Evolutionary conservation across 2,113 vertebrate species (phyloP), one percentile per base, ranked within the genome.

Genomic region (Nerophis ophidion): DNA sequence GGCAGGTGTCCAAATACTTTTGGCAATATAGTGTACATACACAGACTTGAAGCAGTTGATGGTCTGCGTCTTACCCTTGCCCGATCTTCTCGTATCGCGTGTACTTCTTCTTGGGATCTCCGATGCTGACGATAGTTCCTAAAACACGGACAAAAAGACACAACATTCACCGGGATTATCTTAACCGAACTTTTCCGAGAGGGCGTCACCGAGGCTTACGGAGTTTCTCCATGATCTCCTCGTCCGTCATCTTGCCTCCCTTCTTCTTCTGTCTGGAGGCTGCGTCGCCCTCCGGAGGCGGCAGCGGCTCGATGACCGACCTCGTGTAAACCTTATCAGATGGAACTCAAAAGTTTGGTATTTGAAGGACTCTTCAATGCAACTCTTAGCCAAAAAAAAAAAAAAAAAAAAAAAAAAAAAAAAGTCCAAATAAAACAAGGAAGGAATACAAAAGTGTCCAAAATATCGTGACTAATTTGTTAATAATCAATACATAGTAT

Each of bases 211-310:
- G 59, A 19, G 38, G 61, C 54, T 55, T 5, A 71, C 97, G 88
- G 69, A 99, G 91, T 88, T 94, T 99, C 68, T 98, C 97, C 94
- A 97, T 98, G 75, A 99, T 99, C 80, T 99, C 96, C 80, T 98
- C 97, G 75, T 99, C 97, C 0, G 94, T 95, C 95, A 98, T 96
- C 84, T 97, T 99, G 51, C 92, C 91, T 79, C 94, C 95, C 86
- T 91, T 93, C 87, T 92, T 95, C 61, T 94, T 99, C 86, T 93
- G 91, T 66, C 88, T 93, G 0, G 90, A 84, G 42, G 81, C 85
- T 1, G 80, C 67, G 50, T 99, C 95, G 12, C 82, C 73, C 4
- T 88, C 88, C 9, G 87, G 84, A 19, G 90, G 83, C 5, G 94
- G 93, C 63, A 95, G 83, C 8, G 95, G 96, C 71, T 99, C 94